A percentile compares a stretch with the other conserved stretches of the same genome.
Evolutionary conservation across 2,888 invertebrate genomes (phyloP).

Genomic region (Panzeria rudis): DNA sequence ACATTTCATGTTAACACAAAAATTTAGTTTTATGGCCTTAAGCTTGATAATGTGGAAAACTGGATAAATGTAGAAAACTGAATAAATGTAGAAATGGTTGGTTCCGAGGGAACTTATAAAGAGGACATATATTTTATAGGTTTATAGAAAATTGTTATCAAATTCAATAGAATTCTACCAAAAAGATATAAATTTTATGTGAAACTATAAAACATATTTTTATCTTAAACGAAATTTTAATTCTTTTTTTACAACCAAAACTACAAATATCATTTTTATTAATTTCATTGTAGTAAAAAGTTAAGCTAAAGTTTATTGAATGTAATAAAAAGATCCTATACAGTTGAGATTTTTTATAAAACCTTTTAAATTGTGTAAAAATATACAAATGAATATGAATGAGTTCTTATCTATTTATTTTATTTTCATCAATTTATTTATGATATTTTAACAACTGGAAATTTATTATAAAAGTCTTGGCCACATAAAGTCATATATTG

Average conservation of each 20-base stretch:
- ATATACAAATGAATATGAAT: background rate
- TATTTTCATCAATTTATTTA: background rate
- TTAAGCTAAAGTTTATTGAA: background rate
- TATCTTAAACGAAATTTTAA: background rate
- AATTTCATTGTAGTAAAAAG: background rate
- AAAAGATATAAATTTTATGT: background rate
- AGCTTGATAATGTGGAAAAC: background rate
- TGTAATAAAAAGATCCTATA: no score
- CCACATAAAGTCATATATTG: no score
- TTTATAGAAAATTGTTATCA: background rate
- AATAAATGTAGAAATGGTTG: background rate
- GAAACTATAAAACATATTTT: background rate
- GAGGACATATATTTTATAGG: background rate
- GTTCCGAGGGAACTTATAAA: background rate
- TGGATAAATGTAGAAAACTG: no score
- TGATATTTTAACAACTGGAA: background rate
- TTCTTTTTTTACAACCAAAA: background rate
- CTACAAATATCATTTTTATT: background rate
- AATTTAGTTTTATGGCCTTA: background rate
- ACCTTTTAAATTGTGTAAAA: no score
- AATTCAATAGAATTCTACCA: background rate
- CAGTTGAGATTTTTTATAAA: no score
- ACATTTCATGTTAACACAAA: background rate
- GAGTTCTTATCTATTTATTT: background rate
- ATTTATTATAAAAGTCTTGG: no score